phyloP scores from a whole-genome alignment of 2,113 vertebrate genomes.

The Bos indicus region DNA sequence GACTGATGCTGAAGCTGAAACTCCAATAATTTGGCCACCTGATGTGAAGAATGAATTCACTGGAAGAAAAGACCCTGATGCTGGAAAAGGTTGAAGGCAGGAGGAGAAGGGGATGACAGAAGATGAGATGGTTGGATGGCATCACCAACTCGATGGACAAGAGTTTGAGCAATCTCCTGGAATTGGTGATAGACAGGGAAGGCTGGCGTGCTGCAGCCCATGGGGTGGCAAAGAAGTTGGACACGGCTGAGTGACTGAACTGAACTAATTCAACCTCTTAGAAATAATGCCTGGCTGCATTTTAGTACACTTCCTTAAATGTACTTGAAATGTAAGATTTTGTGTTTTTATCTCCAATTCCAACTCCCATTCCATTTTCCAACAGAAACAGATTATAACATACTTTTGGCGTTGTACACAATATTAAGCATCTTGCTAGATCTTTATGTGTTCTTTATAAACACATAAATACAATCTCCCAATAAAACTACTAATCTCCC shows the following conservation, averaged over 20 bases:
- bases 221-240: background rate
- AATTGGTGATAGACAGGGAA: background rate
- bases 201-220: rapidly evolving
- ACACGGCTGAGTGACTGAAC: background rate
- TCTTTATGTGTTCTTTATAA: background rate
- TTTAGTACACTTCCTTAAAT: background rate
- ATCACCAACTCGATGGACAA: rapidly evolving
- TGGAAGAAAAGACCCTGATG: background rate
- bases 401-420: background rate
- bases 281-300: background rate
- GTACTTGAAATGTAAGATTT: background rate
- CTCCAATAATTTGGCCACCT: background rate
- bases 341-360: background rate
- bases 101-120: background rate
- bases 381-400: background rate
- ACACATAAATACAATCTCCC: background rate
- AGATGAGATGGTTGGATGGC: background rate
- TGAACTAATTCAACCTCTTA: background rate
- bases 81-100: background rate
- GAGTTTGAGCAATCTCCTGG: background rate
- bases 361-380: background rate
- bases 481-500: background rate
- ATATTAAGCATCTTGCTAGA: background rate
- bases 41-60: background rate
- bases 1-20: background rate